phyloP scores from a whole-genome alignment of 2,113 vertebrate species.

The Corythornis madagascariensis region DNA sequence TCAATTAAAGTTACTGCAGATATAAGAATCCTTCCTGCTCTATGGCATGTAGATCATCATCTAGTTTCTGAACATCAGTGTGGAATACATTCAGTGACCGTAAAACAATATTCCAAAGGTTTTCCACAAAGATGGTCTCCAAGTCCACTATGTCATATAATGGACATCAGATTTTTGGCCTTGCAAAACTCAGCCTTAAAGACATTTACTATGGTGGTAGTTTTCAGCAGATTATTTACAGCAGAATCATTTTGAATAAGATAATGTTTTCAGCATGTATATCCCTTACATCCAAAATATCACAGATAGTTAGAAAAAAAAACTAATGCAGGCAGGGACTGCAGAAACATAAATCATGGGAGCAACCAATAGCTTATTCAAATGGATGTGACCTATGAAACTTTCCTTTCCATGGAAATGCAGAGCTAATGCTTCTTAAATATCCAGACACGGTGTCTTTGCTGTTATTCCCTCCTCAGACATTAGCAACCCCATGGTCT shows the following conservation, averaged over 20 bases:
- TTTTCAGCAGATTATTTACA: slow-evolving; percentile 29
- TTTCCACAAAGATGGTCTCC: slow-evolving; percentile 18
- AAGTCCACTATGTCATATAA: slow-evolving; percentile 56
- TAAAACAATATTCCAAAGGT: slow-evolving; percentile 43
- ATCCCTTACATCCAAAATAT: slow-evolving; percentile 14
- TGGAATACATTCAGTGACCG: neutral
- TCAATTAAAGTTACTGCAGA: neutral
- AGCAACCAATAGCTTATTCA: slow-evolving; percentile 15
- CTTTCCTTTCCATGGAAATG: neutral
- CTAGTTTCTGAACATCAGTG: neutral
- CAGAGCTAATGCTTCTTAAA: neutral
- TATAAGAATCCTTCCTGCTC: neutral
- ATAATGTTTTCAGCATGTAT: slow-evolving; percentile 62
- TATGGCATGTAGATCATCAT: neutral
- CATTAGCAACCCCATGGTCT: neutral
- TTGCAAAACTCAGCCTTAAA: slow-evolving; percentile 13
- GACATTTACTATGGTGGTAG: slow-evolving; percentile 50
- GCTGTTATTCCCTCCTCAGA: slow-evolving; percentile 1
- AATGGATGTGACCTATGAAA: slow-evolving; percentile 20
- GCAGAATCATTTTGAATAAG: slow-evolving; percentile 46
- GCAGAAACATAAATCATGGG: slow-evolving; percentile 37
- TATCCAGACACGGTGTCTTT: neutral
- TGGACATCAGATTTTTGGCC: slow-evolving; percentile 64
- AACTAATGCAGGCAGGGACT: neutral
- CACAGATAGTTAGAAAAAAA: slow-evolving; percentile 9